Evolutionary conservation across 2,888 invertebrate species (phyloP).

Genomic region (Nymphalis c-album): DNA sequence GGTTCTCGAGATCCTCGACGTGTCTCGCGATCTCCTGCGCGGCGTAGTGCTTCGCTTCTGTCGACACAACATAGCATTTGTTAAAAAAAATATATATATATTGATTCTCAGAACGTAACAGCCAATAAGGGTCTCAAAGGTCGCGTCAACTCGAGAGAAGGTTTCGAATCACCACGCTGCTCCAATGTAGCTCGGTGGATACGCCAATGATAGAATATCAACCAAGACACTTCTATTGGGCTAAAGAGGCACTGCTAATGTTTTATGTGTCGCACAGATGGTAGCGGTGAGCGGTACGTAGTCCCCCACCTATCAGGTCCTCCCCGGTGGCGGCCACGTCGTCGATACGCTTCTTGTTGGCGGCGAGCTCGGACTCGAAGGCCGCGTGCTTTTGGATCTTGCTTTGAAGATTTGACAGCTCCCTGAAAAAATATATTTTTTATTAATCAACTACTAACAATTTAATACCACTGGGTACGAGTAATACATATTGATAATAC

Average conservation of each 20-base stretch:
- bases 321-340: constrained; percentile 91
- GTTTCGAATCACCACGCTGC: too few species aligned
- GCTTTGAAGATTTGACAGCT: constrained; percentile 97
- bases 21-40: constrained; percentile 90
- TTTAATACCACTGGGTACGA: too few species aligned
- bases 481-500: too few species aligned
- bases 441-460: too few species aligned
- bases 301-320: constrained; percentile 79
- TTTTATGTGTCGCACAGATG: too few species aligned
- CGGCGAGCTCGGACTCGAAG: constrained; percentile 96
- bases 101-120: too few species aligned
- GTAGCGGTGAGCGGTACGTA: too few species aligned
- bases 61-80: constrained; percentile 23
- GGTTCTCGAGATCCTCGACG: constrained; percentile 90
- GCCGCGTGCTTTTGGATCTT: constrained; percentile 98
- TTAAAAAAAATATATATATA: background rate
- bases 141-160: too few species aligned
- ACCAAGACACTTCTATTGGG: too few species aligned
- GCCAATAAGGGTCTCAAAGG: too few species aligned
- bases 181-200: background rate
- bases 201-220: background rate
- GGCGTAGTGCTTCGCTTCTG: constrained; percentile 92
- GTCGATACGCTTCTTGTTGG: constrained; percentile 93
- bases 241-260: too few species aligned
- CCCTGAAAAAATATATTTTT: constrained; percentile 71